Percentiles rank a stretch among this genome's conserved stretches.
Conservation (phyloP, 2,888 invertebrate genomes). For the Tortricodes alternella region DNA sequence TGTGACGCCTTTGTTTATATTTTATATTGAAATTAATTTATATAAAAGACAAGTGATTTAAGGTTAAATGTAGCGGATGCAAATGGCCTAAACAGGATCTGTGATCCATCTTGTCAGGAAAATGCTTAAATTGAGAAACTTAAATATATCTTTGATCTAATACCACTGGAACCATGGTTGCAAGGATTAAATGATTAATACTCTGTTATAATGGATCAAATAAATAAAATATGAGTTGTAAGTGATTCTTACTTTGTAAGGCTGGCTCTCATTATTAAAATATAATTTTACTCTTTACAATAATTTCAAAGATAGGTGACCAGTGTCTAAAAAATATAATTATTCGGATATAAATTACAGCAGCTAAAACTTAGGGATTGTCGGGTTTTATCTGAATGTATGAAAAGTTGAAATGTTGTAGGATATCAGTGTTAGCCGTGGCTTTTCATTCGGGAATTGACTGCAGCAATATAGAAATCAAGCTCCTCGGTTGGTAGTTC, state of each 20-base stretch:
- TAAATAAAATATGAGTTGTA: too few species aligned
- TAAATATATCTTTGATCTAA: slow-evolving; percentile 8
- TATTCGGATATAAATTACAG: slow-evolving; percentile 15
- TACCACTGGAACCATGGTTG: slow-evolving; percentile 18
- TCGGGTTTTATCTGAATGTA: neutral
- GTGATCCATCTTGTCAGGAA: slow-evolving; percentile 43
- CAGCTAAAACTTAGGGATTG: slow-evolving; percentile 13
- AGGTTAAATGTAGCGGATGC: slow-evolving; percentile 36
- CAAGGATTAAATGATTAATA: too few species aligned
- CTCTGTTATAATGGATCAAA: too few species aligned
- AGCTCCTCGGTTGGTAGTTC: slow-evolving; percentile 36
- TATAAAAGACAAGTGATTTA: slow-evolving; percentile 61
- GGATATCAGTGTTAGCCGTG: too few species aligned
- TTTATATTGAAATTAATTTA: slow-evolving; percentile 48
- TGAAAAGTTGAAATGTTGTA: neutral
- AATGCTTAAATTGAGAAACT: slow-evolving; percentile 29
- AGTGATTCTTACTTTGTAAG: slow-evolving; percentile 44
- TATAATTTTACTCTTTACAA: slow-evolving; percentile 33
- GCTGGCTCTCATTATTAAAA: slow-evolving; percentile 55
- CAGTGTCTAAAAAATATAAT: slow-evolving; percentile 2
- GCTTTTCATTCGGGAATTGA: too few species aligned
- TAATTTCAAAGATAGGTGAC: slow-evolving; percentile 24
- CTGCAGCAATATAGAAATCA: too few species aligned
- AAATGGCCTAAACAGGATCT: slow-evolving; percentile 45
- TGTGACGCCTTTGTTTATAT: slow-evolving; percentile 50